Percentiles rank a stretch among this genome's conserved stretches.
Evolutionary conservation across 2,113 vertebrate species (phyloP).

Genomic region (Anarrhichthys ocellatus): DNA sequence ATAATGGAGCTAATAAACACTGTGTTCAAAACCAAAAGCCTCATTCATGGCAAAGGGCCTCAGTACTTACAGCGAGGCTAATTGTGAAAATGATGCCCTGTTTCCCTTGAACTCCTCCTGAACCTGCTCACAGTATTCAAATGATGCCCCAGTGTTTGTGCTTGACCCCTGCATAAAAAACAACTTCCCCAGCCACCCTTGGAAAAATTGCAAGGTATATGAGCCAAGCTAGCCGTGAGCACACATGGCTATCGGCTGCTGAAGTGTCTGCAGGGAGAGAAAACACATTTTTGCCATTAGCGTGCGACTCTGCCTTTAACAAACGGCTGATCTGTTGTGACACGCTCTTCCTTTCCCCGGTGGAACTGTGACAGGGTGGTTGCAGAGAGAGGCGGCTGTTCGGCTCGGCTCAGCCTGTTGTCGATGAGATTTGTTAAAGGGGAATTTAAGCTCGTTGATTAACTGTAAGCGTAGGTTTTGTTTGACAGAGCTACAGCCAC

Average conservation of each 20-base stretch:
- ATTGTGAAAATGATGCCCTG: slow-evolving; percentile 64
- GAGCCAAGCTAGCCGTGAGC: slow-evolving; percentile 19
- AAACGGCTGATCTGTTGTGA: slow-evolving; percentile 69
- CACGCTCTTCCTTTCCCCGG: slow-evolving; percentile 50
- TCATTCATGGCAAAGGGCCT: slow-evolving; percentile 27
- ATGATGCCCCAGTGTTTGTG: slow-evolving; percentile 49
- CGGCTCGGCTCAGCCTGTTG: neutral
- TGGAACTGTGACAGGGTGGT: slow-evolving; percentile 45
- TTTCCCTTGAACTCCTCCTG: slow-evolving; percentile 73
- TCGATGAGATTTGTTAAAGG: slow-evolving; percentile 38
- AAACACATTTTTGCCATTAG: slow-evolving; percentile 68
- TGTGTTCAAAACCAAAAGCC: slow-evolving; percentile 17
- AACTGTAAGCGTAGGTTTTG: slow-evolving; percentile 26
- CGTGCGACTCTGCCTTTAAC: slow-evolving; percentile 58
- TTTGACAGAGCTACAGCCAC: slow-evolving; percentile 14
- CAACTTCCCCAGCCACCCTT: slow-evolving; percentile 38
- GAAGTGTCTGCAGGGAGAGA: slow-evolving; percentile 37
- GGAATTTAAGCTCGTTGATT: slow-evolving; percentile 35
- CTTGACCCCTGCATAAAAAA: slow-evolving; percentile 67
- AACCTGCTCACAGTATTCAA: slow-evolving; percentile 57
- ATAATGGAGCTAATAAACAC: slow-evolving; percentile 31
- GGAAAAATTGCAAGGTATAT: slow-evolving; percentile 69
- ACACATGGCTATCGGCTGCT: slow-evolving; percentile 39
- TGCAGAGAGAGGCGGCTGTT: slow-evolving; percentile 23
- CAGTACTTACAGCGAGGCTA: slow-evolving; percentile 40